A percentile compares a stretch with the other conserved stretches of the same genome.
phyloP scores from a whole-genome alignment of 1,140 invertebrate species.

The Coelopa frigida region DNA sequence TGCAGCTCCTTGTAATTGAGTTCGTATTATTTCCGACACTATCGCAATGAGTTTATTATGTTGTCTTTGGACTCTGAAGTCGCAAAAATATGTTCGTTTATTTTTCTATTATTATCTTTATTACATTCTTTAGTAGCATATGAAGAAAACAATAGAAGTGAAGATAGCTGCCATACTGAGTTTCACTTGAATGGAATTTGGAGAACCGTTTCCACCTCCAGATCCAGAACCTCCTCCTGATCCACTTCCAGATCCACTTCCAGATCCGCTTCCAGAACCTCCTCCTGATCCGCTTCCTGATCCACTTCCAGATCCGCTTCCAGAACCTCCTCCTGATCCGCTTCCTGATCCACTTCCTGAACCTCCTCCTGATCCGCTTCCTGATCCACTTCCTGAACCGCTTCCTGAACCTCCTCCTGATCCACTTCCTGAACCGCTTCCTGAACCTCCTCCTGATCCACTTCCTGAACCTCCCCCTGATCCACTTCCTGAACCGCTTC shows the following conservation, averaged over 20 bases:
- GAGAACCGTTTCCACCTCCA: background rate
- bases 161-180: background rate
- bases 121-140: background rate
- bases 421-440: background rate
- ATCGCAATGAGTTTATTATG: background rate
- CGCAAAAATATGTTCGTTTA: no score
- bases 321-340: background rate
- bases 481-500: background rate
- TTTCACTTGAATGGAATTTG: background rate
- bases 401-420: background rate
- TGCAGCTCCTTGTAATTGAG: no score
- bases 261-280: background rate
- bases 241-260: background rate
- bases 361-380: background rate
- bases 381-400: background rate
- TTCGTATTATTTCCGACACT: background rate
- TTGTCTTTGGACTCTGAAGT: background rate
- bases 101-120: background rate
- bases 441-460: background rate
- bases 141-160: background rate
- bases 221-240: background rate
- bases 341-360: constrained; percentile 1
- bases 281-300: background rate
- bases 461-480: background rate
- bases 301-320: background rate